phyloP scores from a whole-genome alignment of 2,113 vertebrate genomes.

The Origma solitaria region DNA sequence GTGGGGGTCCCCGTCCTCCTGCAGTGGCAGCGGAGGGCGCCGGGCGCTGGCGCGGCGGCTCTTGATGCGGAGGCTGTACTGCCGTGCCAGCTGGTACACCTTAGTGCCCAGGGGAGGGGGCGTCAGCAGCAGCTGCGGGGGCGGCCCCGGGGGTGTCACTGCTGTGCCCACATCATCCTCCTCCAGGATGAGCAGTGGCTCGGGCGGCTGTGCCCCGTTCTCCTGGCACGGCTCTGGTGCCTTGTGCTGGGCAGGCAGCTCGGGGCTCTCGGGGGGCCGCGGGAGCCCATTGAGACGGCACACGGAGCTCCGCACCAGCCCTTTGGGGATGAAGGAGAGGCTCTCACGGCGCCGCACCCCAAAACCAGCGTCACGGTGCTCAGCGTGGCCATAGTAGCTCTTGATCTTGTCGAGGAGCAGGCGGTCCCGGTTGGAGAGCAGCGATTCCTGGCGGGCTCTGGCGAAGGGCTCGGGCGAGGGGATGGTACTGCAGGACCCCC shows the following conservation, averaged over 20 bases:
- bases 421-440: constrained; percentile 84
- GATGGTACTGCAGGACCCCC: background rate
- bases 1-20: background rate
- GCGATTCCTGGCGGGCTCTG: constrained; percentile 66
- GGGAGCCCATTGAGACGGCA: constrained; percentile 79
- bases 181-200: constrained; percentile 74
- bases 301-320: constrained; percentile 86
- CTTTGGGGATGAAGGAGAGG: constrained; percentile 91
- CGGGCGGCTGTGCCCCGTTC: constrained; percentile 24
- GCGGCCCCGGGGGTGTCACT: constrained; percentile 27
- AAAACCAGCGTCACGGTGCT: constrained; percentile 81
- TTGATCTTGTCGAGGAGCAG: constrained; percentile 88
- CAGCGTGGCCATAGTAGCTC: constrained; percentile 86
- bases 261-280: constrained; percentile 10
- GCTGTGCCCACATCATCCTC: constrained; percentile 65
- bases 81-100: constrained; percentile 91
- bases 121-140: constrained; percentile 71
- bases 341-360: constrained; percentile 89
- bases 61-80: constrained; percentile 95
- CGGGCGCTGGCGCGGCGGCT: constrained; percentile 56
- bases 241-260: background rate
- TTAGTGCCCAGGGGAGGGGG: constrained; percentile 74
- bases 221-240: background rate
- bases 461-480: background rate
- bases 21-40: background rate